Evolutionary conservation across 1,140 invertebrate genomes (phyloP).

Genomic region (Idris sp.): DNA sequence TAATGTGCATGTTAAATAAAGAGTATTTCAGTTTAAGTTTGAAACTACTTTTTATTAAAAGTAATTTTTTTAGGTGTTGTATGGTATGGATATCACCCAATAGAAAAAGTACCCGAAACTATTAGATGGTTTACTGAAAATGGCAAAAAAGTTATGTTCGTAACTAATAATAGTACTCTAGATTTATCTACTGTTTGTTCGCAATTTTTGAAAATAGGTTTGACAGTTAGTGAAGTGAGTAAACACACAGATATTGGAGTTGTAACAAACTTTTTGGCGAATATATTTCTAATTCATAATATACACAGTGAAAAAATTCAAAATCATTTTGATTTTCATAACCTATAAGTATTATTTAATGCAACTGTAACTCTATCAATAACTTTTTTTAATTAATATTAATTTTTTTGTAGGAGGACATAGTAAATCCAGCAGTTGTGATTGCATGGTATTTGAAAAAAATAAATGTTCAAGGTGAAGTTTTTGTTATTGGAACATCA

Average conservation of each 20-base stretch:
- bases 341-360: too few relatives aligned
- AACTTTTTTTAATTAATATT: not conserved
- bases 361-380: too few relatives aligned
- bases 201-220: slow-evolving; percentile 68
- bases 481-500: slow-evolving; percentile 71
- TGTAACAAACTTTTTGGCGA: too few relatives aligned
- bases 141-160: slow-evolving; percentile 84
- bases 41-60: too few relatives aligned
- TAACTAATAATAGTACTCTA: slow-evolving; percentile 85
- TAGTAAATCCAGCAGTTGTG: slow-evolving; percentile 73
- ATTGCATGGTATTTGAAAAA: slow-evolving; percentile 74
- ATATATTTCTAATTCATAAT: too few relatives aligned
- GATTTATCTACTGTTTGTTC: slow-evolving; percentile 61
- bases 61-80: slow-evolving; percentile 82
- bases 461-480: slow-evolving; percentile 74
- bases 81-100: slow-evolving; percentile 75
- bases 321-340: too few relatives aligned
- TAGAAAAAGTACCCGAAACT: slow-evolving; percentile 78
- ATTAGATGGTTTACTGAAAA: slow-evolving; percentile 78
- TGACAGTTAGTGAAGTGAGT: slow-evolving; percentile 69
- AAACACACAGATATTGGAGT: too few relatives aligned
- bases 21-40: too few relatives aligned
- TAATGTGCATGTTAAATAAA: too few relatives aligned
- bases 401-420: slow-evolving; percentile 67
- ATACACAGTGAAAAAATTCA: too few relatives aligned